These are phyloP conservation scores for Nicator chloris DNA, from an alignment of 2,113 vertebrate genomes.

Conservation along the genomic window DNA sequence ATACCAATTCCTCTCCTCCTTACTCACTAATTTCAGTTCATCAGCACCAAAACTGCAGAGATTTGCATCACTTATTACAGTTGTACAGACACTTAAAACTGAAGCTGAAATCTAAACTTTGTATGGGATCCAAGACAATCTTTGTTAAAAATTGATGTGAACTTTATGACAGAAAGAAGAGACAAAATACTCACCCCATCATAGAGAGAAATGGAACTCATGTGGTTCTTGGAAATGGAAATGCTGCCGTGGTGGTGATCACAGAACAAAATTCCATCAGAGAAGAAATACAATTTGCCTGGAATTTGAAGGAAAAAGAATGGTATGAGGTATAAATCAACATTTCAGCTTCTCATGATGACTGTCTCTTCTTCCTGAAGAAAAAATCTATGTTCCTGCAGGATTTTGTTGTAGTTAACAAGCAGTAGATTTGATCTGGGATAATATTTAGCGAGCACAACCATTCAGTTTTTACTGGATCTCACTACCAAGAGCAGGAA, in stretches of 20 bases:
- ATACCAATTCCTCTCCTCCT: background rate
- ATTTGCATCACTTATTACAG: background rate
- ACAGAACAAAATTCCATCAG: conserved; percentile 85
- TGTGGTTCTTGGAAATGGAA: conserved; percentile 81
- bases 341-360: background rate
- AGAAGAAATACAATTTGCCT: conserved; percentile 90
- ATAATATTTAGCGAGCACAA: background rate
- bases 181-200: conserved; percentile 78
- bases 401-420: background rate
- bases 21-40: background rate
- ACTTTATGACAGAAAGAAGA: background rate
- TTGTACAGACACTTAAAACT: background rate
- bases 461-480: background rate
- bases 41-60: background rate
- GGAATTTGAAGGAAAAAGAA: conserved; percentile 25
- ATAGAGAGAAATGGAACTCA: conserved; percentile 80
- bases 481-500: background rate
- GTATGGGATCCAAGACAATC: fast-evolving
- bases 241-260: conserved; percentile 83
- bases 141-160: fast-evolving
- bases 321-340: background rate
- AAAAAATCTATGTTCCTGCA: background rate
- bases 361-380: background rate
- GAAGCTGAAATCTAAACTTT: background rate
- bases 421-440: background rate